Evolutionary conservation across 2,797 vertebrate genomes (phyloP), one percentile per base, ranked within the genome.

Genomic region (Acanthurus leucopareius): DNA sequence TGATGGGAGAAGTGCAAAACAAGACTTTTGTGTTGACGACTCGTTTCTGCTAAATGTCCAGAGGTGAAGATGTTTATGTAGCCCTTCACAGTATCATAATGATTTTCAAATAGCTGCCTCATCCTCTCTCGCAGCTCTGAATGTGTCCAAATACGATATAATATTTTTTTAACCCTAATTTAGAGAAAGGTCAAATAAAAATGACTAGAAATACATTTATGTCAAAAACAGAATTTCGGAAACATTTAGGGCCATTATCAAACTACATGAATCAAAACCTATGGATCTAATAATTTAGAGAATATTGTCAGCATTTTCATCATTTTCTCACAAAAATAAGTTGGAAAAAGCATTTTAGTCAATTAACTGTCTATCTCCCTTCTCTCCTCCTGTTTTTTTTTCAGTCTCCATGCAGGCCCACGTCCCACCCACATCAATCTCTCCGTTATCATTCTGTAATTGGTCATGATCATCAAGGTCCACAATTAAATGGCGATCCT

Each of bases 401-500:
- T 9, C 25, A 16, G 32, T 78, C 66, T 77, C 59, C 59, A 42
- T 19, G 59, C 80, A 71, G 71, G 68, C 58, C 74, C 63, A 61
- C 73, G 53, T 73, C 82, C 60, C 76, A 54, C 51, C 62, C 68
- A 68, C 90, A 94, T 92, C 91, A 91, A 93, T 93, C 91, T 93
- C 84, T 20, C 77, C 38, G 89, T 94, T 94, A 94, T 94, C 90
- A 92, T 93, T 92, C 89, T 86, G 88, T 93, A 95, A 95, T 93
- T 92, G 92, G 79, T 89, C 89, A 88, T 93, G 92, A 92, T 94
- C 92, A 94, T 94, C 89, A 88, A 84, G 89, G 93, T 84, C 89
- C 89, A 85, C 93, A 93, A 93, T 94, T 95, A 95, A 94, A 90
- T 85, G 88, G 77, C 69, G 77, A 93, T 94, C 92, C 88, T 92